A percentile compares a stretch with the other conserved stretches of the same genome.
These are phyloP conservation scores for Neocrepidodera transversa DNA, from an alignment of 2,888 invertebrate species.

Conservation along the genomic window DNA sequence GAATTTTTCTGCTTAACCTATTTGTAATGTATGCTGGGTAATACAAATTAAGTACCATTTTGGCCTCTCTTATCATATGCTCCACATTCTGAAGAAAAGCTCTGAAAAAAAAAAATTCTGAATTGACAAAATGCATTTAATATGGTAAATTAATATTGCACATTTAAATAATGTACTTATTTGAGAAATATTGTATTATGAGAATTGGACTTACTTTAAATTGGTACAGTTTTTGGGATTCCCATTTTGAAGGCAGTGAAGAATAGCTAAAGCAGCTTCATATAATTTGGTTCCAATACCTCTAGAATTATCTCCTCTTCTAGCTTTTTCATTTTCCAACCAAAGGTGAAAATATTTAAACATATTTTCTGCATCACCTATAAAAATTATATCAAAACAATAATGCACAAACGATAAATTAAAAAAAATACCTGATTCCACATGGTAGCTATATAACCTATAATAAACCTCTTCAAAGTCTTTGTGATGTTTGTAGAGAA, in stretches of 20 bases:
- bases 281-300: constrained; percentile 51
- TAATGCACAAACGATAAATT: no score
- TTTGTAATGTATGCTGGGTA: constrained; percentile 52
- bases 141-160: no score
- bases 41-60: constrained; percentile 51
- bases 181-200: no score
- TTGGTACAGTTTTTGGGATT: constrained; percentile 50
- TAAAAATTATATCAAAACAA: constrained; percentile 16
- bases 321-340: constrained; percentile 51
- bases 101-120: constrained; percentile 43
- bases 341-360: constrained; percentile 53
- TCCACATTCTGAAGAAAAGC: constrained; percentile 51
- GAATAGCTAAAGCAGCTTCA: constrained; percentile 51
- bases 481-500: constrained; percentile 64
- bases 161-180: no score
- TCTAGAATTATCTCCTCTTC: constrained; percentile 49
- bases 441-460: constrained; percentile 63
- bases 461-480: constrained; percentile 58
- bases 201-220: constrained; percentile 51
- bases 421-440: constrained; percentile 59
- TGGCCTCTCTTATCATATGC: constrained; percentile 52
- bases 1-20: constrained; percentile 52
- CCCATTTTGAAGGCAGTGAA: constrained; percentile 50
- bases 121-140: no score
- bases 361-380: constrained; percentile 52